These are phyloP conservation scores for Oikopleura vanhoeffeni DNA, from an alignment of 23 tunicate genomes.

Conservation along the genomic window DNA sequence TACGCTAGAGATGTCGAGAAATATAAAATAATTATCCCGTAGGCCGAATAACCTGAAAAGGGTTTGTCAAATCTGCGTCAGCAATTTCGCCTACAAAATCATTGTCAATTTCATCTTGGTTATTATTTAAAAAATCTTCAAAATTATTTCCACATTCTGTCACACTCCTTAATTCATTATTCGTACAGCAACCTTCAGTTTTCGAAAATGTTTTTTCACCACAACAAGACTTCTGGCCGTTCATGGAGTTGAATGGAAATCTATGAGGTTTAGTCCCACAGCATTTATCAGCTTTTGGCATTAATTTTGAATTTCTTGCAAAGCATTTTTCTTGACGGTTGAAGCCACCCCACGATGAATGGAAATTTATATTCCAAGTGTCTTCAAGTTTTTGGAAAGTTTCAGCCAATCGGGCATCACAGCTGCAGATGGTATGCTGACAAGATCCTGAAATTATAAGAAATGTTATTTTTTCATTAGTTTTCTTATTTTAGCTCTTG, in stretches of 20 bases:
- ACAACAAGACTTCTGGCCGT: background rate
- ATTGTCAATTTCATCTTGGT: too few species aligned
- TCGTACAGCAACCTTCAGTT: background rate
- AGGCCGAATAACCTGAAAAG: too few species aligned
- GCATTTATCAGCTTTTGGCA: background rate
- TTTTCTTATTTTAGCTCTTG: too few species aligned
- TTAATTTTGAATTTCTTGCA: background rate
- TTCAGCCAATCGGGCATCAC: background rate
- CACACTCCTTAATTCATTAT: background rate
- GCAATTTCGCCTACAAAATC: too few species aligned
- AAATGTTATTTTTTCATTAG: too few species aligned
- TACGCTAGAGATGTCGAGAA: too few species aligned
- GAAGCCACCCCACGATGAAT: background rate
- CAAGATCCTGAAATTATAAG: too few species aligned
- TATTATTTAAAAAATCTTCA: too few species aligned
- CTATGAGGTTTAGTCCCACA: conserved; percentile 1
- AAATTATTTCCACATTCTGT: background rate
- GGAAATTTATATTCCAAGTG: conserved; percentile 1
- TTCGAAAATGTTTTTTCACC: background rate
- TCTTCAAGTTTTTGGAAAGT: background rate
- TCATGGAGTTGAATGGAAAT: background rate
- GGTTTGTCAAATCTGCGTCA: too few species aligned
- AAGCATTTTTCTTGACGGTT: background rate
- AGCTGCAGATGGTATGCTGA: background rate
- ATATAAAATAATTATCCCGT: too few species aligned